Evolutionary conservation across 2,113 vertebrate species (phyloP).

Genomic region (Mesoclemmys tuberculata): DNA sequence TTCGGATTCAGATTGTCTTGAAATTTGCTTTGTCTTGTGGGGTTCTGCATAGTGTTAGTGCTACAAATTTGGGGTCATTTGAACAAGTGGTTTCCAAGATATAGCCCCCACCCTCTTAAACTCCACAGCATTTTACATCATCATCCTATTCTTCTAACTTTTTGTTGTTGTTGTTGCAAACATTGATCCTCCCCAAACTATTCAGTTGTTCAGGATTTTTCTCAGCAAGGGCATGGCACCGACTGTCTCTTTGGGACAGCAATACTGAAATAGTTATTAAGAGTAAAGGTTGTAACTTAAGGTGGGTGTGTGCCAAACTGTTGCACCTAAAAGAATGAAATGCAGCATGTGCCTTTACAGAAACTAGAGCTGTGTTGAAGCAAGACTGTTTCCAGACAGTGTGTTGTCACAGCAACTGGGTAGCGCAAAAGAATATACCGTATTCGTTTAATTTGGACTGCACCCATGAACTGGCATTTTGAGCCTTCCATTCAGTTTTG

Average conservation of each 20-base stretch:
- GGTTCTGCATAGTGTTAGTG: not conserved
- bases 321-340: not conserved
- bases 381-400: not conserved
- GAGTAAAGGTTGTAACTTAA: not conserved
- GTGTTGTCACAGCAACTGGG: not conserved
- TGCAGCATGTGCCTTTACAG: not conserved
- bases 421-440: not conserved
- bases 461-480: not conserved
- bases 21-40: not conserved
- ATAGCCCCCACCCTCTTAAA: not conserved
- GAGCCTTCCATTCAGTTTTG: not conserved
- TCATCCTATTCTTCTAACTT: not conserved
- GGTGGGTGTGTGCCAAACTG: not conserved
- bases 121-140: not conserved
- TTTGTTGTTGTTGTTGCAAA: not conserved
- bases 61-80: not conserved
- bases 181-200: not conserved
- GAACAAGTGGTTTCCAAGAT: not conserved
- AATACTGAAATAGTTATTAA: not conserved
- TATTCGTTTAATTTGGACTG: not conserved
- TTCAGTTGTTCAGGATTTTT: not conserved
- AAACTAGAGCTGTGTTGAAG: not conserved
- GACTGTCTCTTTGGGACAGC: not conserved
- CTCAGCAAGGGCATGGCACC: not conserved
- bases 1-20: not conserved